These are phyloP conservation scores for Hirtodrosophila confusa DNA, from an alignment of 2,888 invertebrate species.

Conservation along the genomic window DNA sequence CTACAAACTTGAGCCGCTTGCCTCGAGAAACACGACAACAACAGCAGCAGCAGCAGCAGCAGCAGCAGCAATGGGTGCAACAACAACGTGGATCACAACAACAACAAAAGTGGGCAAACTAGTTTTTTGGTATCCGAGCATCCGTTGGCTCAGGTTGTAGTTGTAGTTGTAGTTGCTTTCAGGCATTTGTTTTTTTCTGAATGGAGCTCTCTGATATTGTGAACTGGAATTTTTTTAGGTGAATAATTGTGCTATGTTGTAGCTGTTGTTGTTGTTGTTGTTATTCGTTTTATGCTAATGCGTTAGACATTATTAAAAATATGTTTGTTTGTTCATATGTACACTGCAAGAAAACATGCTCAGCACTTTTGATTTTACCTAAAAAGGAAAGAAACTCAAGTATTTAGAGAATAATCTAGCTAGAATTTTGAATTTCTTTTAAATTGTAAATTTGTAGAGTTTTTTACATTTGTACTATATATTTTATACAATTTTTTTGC, in stretches of 20 bases:
- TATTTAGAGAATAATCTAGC: too few species aligned
- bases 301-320: constrained; percentile 50
- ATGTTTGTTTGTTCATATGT: constrained; percentile 36
- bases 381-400: too few species aligned
- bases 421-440: too few species aligned
- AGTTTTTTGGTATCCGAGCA: constrained; percentile 79
- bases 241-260: constrained; percentile 67
- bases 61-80: constrained; percentile 37
- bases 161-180: constrained; percentile 42
- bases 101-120: constrained; percentile 80
- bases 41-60: constrained; percentile 31
- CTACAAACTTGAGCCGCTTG: constrained; percentile 56
- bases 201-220: constrained; percentile 66
- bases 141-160: constrained; percentile 75
- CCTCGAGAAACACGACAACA: constrained; percentile 49
- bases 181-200: constrained; percentile 64
- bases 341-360: constrained; percentile 31
- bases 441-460: too few species aligned
- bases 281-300: constrained; percentile 54
- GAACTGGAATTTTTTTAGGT: constrained; percentile 64
- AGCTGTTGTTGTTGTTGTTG: constrained; percentile 29
- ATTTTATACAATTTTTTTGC: too few species aligned
- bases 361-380: too few species aligned
- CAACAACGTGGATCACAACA: constrained; percentile 47
- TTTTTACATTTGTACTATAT: too few species aligned